Percentiles rank a stretch among this genome's conserved stretches.
Evolutionary conservation across 2,797 vertebrate genomes (phyloP).

Genomic region (Paguma larvata): DNA sequence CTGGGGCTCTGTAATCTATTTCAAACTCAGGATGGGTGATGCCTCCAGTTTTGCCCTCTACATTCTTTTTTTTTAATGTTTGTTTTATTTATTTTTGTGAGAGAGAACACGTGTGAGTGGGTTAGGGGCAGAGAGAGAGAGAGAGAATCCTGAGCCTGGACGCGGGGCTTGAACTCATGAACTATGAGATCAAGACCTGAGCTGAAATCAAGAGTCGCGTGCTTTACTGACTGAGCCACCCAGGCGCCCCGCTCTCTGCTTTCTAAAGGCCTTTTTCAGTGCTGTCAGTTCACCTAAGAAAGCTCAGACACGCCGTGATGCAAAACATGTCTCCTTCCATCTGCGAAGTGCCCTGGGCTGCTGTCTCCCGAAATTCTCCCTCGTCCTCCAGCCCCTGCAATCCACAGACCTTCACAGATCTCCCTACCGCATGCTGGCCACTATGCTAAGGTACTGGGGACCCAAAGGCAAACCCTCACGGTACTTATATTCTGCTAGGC

Average conservation of each 20-base stretch:
- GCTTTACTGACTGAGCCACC: neutral
- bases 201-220: neutral
- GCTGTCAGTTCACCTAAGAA: slow-evolving; percentile 10
- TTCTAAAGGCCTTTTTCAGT: neutral
- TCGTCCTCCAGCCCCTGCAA: neutral
- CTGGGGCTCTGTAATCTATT: no score
- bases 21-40: no score
- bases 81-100: neutral
- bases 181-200: neutral
- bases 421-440: neutral
- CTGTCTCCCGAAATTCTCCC: neutral
- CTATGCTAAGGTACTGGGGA: neutral
- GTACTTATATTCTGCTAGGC: neutral
- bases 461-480: neutral
- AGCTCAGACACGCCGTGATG: neutral
- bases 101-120: neutral
- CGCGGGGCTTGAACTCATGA: neutral
- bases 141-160: neutral
- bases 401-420: neutral
- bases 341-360: neutral
- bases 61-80: neutral
- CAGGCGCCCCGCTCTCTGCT: neutral
- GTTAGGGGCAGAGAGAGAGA: neutral
- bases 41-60: neutral
- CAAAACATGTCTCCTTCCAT: neutral